Evolutionary conservation across 53 echinoderm and acorn worm genomes (phyloP).

Genomic region (Temnopleurus reevesii): DNA sequence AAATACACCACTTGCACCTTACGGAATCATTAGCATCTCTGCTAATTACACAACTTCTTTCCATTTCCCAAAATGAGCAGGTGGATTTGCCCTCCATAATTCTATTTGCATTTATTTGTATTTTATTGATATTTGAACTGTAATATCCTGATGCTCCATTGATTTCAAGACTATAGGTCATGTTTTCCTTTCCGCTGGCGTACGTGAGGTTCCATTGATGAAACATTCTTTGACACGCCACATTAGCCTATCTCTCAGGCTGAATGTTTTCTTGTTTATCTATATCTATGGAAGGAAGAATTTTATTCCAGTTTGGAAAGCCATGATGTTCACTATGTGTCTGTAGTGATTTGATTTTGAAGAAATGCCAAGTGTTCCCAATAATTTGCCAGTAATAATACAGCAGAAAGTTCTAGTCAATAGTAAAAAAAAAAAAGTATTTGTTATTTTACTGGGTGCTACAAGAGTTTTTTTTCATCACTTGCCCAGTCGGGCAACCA

Average conservation of each 20-base stretch:
- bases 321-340: neutral
- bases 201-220: conserved; percentile 23
- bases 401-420: too few relatives aligned
- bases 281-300: too few relatives aligned
- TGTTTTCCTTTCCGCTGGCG: neutral
- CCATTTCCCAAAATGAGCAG: neutral
- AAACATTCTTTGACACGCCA: neutral
- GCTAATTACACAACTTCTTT: too few relatives aligned
- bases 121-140: neutral
- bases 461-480: too few relatives aligned
- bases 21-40: too few relatives aligned
- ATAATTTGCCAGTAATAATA: too few relatives aligned
- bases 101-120: neutral
- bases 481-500: too few relatives aligned
- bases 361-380: too few relatives aligned
- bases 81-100: neutral
- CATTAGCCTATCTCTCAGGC: neutral
- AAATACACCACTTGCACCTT: too few relatives aligned
- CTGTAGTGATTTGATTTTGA: too few relatives aligned
- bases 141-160: neutral
- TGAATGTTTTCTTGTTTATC: neutral
- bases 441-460: neutral
- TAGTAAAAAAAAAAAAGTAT: neutral
- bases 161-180: neutral
- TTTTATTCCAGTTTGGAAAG: too few relatives aligned